A percentile compares a stretch with the other conserved stretches of the same genome.
These are phyloP conservation scores for Diaprepes abbreviatus DNA, from an alignment of 2,888 invertebrate genomes.

Conservation along the genomic window DNA sequence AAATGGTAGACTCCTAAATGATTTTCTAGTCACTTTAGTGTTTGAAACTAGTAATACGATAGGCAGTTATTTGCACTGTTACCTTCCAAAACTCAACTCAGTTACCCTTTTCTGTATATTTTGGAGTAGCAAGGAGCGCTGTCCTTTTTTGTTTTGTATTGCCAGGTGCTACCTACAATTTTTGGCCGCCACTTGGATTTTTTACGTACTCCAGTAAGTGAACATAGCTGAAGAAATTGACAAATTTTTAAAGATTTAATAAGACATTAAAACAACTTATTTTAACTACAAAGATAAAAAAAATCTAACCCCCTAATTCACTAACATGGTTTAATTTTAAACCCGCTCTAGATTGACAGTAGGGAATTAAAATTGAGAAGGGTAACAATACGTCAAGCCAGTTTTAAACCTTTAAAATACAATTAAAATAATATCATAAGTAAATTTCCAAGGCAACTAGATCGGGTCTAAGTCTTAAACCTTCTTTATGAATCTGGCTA, in stretches of 20 bases:
- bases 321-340: too few species aligned
- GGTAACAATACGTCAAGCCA: too few species aligned
- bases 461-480: too few species aligned
- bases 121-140: constrained; percentile 67
- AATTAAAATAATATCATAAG: too few species aligned
- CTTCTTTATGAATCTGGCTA: too few species aligned
- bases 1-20: too few species aligned
- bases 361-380: too few species aligned
- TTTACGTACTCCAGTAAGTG: constrained; percentile 40
- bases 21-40: neutral
- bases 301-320: too few species aligned
- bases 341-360: too few species aligned
- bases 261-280: neutral
- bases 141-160: constrained; percentile 62
- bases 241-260: constrained; percentile 9
- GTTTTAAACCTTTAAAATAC: too few species aligned
- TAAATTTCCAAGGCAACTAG: too few species aligned
- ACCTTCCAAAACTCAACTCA: constrained; percentile 51
- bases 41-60: neutral
- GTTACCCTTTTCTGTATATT: constrained; percentile 59
- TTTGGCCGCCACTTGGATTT: constrained; percentile 60
- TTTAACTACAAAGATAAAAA: too few species aligned
- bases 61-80: constrained; percentile 8
- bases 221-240: constrained; percentile 3
- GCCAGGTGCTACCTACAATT: constrained; percentile 63